Evolutionary conservation across 2,797 vertebrate species (phyloP).

Genomic region (Nasua narica): DNA sequence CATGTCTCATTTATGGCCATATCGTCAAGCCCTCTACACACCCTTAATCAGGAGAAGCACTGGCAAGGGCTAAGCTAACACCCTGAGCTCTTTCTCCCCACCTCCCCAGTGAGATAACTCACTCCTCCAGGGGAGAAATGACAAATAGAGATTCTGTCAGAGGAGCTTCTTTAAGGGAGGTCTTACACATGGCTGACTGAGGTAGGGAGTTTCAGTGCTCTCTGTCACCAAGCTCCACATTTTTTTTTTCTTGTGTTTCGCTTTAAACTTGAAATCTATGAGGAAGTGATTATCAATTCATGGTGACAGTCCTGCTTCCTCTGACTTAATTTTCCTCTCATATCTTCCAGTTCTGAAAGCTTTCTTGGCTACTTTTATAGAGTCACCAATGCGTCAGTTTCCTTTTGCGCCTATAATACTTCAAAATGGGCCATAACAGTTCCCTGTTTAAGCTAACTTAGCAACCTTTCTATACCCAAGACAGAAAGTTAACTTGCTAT

Average conservation of each 20-base stretch:
- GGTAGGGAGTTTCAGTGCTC: not conserved
- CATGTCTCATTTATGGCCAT: not conserved
- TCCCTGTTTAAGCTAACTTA: not conserved
- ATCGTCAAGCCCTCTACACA: not conserved
- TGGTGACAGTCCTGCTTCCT: not conserved
- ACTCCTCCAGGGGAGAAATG: not conserved
- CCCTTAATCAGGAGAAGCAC: not conserved
- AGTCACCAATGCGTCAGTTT: not conserved
- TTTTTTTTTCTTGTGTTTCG: not conserved
- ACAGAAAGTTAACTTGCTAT: not conserved
- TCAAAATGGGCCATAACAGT: not conserved
- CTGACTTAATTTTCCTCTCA: not conserved
- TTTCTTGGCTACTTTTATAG: not conserved
- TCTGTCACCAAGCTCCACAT: not conserved
- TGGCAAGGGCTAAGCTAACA: rapidly evolving
- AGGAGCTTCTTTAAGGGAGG: not conserved
- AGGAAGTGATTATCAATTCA: not conserved
- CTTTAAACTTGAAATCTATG: not conserved
- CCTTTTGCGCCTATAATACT: not conserved
- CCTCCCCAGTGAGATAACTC: not conserved
- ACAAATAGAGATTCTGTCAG: not conserved
- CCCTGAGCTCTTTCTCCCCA: not conserved
- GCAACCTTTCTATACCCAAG: not conserved
- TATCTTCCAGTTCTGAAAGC: not conserved
- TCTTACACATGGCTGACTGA: not conserved